These are phyloP conservation scores for Carcharodon carcharias DNA, from an alignment of 2,797 vertebrate species.

Conservation along the genomic window DNA sequence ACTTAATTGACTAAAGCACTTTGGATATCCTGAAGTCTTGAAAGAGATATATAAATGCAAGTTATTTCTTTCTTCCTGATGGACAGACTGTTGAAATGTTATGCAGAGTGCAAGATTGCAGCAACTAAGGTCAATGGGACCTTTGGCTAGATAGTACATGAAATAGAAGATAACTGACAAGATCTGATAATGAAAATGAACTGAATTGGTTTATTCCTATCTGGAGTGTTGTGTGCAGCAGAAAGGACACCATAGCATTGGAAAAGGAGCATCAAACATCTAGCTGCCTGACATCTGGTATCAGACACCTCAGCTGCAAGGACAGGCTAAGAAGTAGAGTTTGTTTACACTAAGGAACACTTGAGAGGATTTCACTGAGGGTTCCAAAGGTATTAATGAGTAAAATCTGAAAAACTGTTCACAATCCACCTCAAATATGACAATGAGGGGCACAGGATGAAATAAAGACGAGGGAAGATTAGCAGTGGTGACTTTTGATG, in stretches of 20 bases:
- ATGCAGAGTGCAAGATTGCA: not conserved
- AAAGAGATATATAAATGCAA: not conserved
- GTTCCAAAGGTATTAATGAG: not conserved
- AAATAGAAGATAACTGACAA: not conserved
- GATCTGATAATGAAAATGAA: not conserved
- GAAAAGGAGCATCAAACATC: not conserved
- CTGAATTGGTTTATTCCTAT: not conserved
- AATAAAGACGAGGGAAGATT: not conserved
- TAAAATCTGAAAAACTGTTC: not conserved
- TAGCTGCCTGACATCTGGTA: not conserved
- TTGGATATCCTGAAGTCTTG: not conserved
- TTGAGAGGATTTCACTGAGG: not conserved
- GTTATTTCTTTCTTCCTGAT: not conserved
- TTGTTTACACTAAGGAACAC: not conserved
- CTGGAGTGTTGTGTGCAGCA: not conserved
- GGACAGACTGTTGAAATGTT: not conserved
- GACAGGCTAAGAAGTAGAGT: not conserved
- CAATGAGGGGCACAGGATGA: not conserved
- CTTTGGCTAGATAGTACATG: not conserved
- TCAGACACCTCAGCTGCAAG: not conserved
- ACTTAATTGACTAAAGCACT: not conserved
- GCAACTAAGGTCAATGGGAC: not conserved
- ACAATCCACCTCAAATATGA: not conserved
- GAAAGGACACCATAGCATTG: not conserved
- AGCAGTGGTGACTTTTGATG: not conserved